Percentiles rank a stretch among this genome's conserved stretches.
Conservation (phyloP, 2,888 invertebrate species). For the Xiphydria camelus region DNA sequence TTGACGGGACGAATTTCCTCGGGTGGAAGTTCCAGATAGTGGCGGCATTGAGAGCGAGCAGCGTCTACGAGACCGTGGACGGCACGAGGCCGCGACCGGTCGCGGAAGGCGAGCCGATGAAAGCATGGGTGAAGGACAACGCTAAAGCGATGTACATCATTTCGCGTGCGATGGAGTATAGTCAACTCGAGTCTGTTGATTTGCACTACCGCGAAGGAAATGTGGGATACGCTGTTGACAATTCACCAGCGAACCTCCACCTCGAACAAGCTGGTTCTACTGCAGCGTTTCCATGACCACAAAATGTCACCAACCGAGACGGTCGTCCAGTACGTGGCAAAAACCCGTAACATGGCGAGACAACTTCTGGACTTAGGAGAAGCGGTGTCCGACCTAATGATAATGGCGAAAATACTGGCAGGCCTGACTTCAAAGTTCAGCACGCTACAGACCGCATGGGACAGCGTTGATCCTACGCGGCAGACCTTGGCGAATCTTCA, state of each 20-base stretch:
- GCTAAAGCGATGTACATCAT: slow-evolving; percentile 22
- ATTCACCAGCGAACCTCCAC: slow-evolving; percentile 29
- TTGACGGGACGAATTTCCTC: slow-evolving; percentile 20
- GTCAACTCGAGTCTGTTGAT: slow-evolving; percentile 19
- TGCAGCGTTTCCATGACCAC: slow-evolving; percentile 9
- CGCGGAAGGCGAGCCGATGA: too few species aligned
- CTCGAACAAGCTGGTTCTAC: slow-evolving; percentile 5
- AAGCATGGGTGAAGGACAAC: slow-evolving; percentile 19
- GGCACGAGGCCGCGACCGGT: slow-evolving; percentile 2
- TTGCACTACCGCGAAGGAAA: slow-evolving; percentile 24
- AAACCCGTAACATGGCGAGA: slow-evolving; percentile 29
- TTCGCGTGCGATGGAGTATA: slow-evolving; percentile 14
- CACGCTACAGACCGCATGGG: slow-evolving; percentile 14
- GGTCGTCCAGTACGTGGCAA: slow-evolving; percentile 30
- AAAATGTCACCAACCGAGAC: slow-evolving; percentile 19
- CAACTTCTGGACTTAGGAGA: slow-evolving; percentile 12
- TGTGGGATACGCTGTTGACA: slow-evolving; percentile 25
- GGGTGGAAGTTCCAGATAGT: slow-evolving; percentile 21
- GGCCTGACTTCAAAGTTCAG: slow-evolving; percentile 10
- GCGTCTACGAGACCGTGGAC: slow-evolving; percentile 2
- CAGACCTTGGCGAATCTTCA: slow-evolving; percentile 7
- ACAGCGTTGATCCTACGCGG: slow-evolving; percentile 5
- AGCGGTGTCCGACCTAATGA: background rate
- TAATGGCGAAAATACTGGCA: slow-evolving; percentile 11
- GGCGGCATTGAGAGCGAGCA: slow-evolving; percentile 7